These are phyloP conservation scores for Papilio dardanus DNA, from an alignment of 1,140 invertebrate species.

Conservation along the genomic window DNA sequence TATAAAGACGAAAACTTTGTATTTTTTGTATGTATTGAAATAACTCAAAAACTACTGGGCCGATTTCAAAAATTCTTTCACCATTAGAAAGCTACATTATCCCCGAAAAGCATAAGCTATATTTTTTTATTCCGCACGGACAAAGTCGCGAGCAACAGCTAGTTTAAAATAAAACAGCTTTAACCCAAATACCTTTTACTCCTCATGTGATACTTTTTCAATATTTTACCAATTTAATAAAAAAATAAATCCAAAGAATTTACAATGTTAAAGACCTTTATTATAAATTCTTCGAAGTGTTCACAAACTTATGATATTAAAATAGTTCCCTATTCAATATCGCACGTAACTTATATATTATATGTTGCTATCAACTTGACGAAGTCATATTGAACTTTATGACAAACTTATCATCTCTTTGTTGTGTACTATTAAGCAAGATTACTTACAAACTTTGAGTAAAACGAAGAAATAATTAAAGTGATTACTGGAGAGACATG, in stretches of 20 bases:
- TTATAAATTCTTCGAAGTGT: constrained; percentile 16
- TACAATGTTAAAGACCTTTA: background rate
- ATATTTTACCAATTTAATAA: background rate
- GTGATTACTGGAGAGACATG: too few species aligned
- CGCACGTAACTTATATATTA: background rate
- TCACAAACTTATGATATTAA: constrained; percentile 28
- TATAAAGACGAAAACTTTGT: too few species aligned
- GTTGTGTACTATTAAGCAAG: background rate
- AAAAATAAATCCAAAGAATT: background rate
- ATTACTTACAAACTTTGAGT: background rate
- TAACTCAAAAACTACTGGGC: too few species aligned
- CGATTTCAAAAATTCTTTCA: too few species aligned
- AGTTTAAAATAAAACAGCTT: too few species aligned
- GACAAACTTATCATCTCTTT: constrained; percentile 1
- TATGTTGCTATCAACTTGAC: background rate
- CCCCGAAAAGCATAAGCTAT: too few species aligned
- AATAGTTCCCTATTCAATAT: constrained; percentile 27
- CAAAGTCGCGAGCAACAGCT: too few species aligned
- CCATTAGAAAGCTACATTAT: too few species aligned
- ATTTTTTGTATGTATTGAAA: too few species aligned
- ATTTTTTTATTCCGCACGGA: too few species aligned
- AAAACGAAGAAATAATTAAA: too few species aligned
- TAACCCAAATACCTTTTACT: too few species aligned
- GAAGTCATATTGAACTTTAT: constrained; percentile 4
- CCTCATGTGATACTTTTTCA: background rate